These are phyloP conservation scores for Agrotis ipsilon DNA, from an alignment of 2,888 invertebrate genomes.

Conservation along the genomic window DNA sequence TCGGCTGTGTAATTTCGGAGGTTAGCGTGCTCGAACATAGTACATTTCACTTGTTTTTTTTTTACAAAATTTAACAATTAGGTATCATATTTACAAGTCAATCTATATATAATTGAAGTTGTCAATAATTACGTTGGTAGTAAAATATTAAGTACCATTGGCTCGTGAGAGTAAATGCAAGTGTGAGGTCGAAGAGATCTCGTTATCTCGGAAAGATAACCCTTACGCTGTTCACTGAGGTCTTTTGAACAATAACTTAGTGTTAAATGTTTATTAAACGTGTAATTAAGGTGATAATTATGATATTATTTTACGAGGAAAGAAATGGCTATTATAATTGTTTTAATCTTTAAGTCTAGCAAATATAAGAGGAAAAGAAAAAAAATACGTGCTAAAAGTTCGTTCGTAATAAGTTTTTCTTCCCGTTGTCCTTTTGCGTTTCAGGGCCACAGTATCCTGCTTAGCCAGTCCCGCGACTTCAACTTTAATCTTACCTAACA, in stretches of 20 bases:
- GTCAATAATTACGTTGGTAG: conserved; percentile 30
- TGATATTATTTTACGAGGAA: conserved; percentile 2
- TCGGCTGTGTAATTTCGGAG: too few species aligned
- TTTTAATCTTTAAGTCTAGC: too few species aligned
- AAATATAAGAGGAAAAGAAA: too few species aligned
- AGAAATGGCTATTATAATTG: background rate
- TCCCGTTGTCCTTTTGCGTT: too few species aligned
- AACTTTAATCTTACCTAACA: too few species aligned
- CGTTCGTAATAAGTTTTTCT: too few species aligned
- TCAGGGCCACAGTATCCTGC: too few species aligned
- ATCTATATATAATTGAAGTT: conserved; percentile 8
- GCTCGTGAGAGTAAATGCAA: conserved; percentile 34
- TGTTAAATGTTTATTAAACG: conserved; percentile 9
- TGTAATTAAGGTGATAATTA: conserved; percentile 10
- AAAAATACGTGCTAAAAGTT: too few species aligned
- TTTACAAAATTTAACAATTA: conserved; percentile 2
- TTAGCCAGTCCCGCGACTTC: too few species aligned
- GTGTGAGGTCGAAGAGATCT: conserved; percentile 42
- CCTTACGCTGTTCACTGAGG: conserved; percentile 27
- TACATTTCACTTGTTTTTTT: too few species aligned
- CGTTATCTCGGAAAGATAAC: conserved; percentile 55
- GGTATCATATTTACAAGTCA: conserved; percentile 36
- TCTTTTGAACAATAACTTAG: conserved; percentile 35
- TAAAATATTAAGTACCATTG: conserved; percentile 45
- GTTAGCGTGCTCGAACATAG: too few species aligned